Conservation (phyloP, 64 coral and sea anemone species). For the Montipora cactus region DNA sequence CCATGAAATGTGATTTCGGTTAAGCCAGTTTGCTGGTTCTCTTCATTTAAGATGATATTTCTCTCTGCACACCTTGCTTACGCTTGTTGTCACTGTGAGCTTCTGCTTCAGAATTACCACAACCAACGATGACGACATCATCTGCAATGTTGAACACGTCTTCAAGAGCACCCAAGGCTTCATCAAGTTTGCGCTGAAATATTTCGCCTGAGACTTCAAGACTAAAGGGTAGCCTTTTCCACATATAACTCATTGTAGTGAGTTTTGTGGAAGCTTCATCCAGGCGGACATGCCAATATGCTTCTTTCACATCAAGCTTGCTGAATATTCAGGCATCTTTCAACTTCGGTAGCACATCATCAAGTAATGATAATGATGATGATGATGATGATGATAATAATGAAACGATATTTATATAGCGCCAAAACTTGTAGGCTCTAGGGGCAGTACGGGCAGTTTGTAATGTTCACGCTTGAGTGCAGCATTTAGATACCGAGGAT, state of each 20-base stretch:
- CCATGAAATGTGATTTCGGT: slow-evolving; percentile 55
- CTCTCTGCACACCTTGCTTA: slow-evolving; percentile 51
- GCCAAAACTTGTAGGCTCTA: too few relatives aligned
- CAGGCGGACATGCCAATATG: too few relatives aligned
- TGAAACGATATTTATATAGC: too few relatives aligned
- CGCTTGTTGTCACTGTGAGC: slow-evolving; percentile 32
- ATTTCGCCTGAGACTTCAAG: slow-evolving; percentile 66
- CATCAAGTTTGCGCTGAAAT: slow-evolving; percentile 49
- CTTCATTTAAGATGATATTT: slow-evolving; percentile 68
- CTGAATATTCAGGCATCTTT: too few relatives aligned
- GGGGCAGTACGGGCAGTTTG: too few relatives aligned
- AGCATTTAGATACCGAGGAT: slow-evolving; percentile 38
- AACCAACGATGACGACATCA: slow-evolving; percentile 63
- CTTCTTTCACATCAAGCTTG: too few relatives aligned
- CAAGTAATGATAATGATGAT: too few relatives aligned
- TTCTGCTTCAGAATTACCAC: slow-evolving; percentile 46
- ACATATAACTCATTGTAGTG: slow-evolving; percentile 14
- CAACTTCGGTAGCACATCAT: too few relatives aligned
- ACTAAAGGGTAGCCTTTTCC: slow-evolving; percentile 63
- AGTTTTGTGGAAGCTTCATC: too few relatives aligned
- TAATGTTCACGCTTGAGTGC: too few relatives aligned
- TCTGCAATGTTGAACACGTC: slow-evolving; percentile 64
- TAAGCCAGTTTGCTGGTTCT: slow-evolving; percentile 33
- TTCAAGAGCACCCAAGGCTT: slow-evolving; percentile 53
- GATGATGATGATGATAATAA: too few relatives aligned